Conservation (phyloP, 2,888 invertebrate species). For the Trilocha varians region DNA sequence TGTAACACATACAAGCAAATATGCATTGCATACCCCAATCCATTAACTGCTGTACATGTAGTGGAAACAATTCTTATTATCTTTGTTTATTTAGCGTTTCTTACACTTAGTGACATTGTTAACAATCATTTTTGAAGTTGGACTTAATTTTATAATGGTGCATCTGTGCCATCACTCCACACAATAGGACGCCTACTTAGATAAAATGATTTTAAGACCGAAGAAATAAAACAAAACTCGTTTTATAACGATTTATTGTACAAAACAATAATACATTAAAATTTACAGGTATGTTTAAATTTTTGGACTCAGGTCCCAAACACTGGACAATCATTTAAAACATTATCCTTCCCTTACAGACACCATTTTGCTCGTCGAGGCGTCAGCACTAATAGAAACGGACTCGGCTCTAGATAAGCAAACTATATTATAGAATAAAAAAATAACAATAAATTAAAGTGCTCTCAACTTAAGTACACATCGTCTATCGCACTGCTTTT, state of each 20-base stretch:
- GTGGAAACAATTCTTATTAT: too few relatives aligned
- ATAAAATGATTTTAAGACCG: too few relatives aligned
- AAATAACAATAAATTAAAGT: conserved; percentile 68
- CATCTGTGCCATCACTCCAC: too few relatives aligned
- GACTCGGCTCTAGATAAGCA: conserved; percentile 70
- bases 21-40: too few relatives aligned
- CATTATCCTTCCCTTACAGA: conserved; percentile 71
- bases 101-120: too few relatives aligned
- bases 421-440: conserved; percentile 67
- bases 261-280: conserved; percentile 76
- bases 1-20: too few relatives aligned
- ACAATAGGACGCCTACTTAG: background rate
- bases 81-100: too few relatives aligned
- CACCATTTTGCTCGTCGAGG: conserved; percentile 73
- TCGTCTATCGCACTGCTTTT: conserved; percentile 68
- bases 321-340: conserved; percentile 62
- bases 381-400: conserved; percentile 71
- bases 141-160: too few relatives aligned
- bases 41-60: too few relatives aligned
- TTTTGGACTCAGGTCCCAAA: conserved; percentile 71
- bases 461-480: conserved; percentile 73
- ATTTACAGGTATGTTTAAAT: conserved; percentile 75
- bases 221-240: conserved; percentile 47
- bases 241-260: conserved; percentile 76
- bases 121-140: too few relatives aligned